A percentile compares a stretch with the other conserved stretches of the same genome.
Conservation (phyloP, 2,797 vertebrate genomes). For the Eidolon dupreanum region DNA sequence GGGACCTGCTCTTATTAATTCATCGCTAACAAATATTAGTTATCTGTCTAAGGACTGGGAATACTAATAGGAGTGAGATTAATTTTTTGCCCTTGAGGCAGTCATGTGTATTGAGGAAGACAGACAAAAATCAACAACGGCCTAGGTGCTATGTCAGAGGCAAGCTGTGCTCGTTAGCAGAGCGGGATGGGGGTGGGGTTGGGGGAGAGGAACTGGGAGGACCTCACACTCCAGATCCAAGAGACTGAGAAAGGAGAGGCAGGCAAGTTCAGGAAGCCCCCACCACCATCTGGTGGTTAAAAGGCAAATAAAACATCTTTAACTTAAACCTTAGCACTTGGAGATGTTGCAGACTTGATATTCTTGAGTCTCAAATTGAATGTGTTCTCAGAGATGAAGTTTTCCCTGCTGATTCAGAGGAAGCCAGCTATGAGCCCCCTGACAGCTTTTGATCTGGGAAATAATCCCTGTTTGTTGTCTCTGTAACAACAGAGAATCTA, state of each 20-base stretch:
- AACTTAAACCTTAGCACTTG: background rate
- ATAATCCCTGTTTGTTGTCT: background rate
- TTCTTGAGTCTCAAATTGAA: background rate
- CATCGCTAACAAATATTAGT: background rate
- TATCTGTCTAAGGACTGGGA: background rate
- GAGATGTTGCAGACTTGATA: background rate
- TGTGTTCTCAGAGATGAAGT: background rate
- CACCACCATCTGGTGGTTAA: background rate
- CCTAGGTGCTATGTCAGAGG: background rate
- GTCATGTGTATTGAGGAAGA: background rate
- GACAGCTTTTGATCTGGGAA: background rate
- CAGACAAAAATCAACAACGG: background rate
- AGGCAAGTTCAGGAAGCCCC: background rate
- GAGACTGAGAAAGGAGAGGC: background rate
- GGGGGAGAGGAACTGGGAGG: too few species aligned
- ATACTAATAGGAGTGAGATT: background rate
- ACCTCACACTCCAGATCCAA: background rate
- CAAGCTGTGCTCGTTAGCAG: fast-evolving
- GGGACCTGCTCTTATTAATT: background rate
- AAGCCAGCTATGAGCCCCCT: background rate
- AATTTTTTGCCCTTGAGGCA: background rate
- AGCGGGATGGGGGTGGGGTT: background rate
- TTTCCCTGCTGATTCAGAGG: background rate
- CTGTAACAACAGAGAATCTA: conserved; percentile 10
- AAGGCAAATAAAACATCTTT: background rate